phyloP scores from a whole-genome alignment of 2,797 vertebrate species.

The Anabas testudineus region DNA sequence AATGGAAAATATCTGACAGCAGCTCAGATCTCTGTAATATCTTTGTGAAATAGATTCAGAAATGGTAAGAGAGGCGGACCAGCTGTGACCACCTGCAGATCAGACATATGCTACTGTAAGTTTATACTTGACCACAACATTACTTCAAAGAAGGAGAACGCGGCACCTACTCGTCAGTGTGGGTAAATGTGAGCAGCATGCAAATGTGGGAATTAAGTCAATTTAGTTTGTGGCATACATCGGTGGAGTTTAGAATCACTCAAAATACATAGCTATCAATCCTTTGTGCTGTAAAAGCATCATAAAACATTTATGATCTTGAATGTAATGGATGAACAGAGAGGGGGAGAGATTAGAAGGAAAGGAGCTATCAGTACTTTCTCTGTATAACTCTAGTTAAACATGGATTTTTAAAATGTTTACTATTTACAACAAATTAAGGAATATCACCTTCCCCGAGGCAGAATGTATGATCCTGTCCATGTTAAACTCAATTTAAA shows the following conservation, averaged over 20 bases:
- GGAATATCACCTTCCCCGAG: conserved; percentile 77
- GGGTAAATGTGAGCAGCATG: conserved; percentile 24
- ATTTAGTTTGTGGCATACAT: neutral
- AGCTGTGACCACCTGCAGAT: conserved; percentile 78
- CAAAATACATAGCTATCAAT: conserved; percentile 8
- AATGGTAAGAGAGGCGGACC: conserved; percentile 74
- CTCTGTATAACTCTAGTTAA: conserved; percentile 56
- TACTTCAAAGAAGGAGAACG: conserved; percentile 59
- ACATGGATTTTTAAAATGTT: conserved; percentile 80
- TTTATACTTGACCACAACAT: conserved; percentile 65
- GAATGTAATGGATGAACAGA: conserved; percentile 6
- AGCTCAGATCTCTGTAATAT: conserved; percentile 81
- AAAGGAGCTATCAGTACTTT: conserved; percentile 49
- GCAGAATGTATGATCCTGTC: conserved; percentile 76
- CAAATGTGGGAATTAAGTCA: conserved; percentile 18
- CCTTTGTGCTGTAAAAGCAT: conserved; percentile 16
- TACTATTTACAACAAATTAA: conserved; percentile 79
- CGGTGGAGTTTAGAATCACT: conserved; percentile 1
- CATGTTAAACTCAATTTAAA: conserved; percentile 81
- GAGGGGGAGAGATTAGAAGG: conserved; percentile 13
- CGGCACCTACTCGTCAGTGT: conserved; percentile 19
- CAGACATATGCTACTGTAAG: conserved; percentile 54
- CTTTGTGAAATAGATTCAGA: conserved; percentile 79
- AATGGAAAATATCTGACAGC: conserved; percentile 81
- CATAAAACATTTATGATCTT: conserved; percentile 19